These are phyloP conservation scores for Parapristionchus giblindavisi DNA, from an alignment of 2,888 invertebrate genomes.

Conservation along the genomic window DNA sequence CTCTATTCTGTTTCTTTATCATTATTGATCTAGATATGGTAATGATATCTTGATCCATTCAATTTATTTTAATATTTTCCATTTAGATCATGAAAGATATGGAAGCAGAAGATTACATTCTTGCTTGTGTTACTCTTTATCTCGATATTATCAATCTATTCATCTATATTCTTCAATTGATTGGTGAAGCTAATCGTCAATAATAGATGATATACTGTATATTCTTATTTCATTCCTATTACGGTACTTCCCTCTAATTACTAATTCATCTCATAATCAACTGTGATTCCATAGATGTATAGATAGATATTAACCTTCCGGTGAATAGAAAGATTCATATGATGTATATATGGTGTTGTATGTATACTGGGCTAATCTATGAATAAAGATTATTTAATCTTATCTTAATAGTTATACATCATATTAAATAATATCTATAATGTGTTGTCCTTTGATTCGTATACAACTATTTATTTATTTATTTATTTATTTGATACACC, in stretches of 20 bases:
- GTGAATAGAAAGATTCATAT: too few species aligned
- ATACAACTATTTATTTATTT: too few species aligned
- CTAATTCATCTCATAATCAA: too few species aligned
- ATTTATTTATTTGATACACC: too few species aligned
- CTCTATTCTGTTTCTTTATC: slow-evolving; percentile 83
- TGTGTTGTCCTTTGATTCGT: too few species aligned
- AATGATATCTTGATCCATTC: slow-evolving; percentile 67
- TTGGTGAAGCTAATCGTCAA: slow-evolving; percentile 56
- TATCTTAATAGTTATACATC: too few species aligned
- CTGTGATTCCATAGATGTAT: too few species aligned
- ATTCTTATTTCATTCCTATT: not conserved
- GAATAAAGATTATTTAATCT: too few species aligned
- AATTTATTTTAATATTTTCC: not conserved
- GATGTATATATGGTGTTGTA: too few species aligned
- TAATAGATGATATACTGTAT: slow-evolving; percentile 41
- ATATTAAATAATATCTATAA: too few species aligned
- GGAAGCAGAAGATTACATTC: slow-evolving; percentile 84
- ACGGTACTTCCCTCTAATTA: not conserved
- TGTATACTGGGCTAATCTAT: too few species aligned
- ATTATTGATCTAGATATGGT: slow-evolving; percentile 86
- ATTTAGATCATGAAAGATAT: slow-evolving; percentile 58
- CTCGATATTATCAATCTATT: slow-evolving; percentile 88
- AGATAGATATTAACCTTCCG: too few species aligned
- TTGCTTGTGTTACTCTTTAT: slow-evolving; percentile 86
- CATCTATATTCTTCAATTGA: slow-evolving; percentile 78